Base-by-base conservation (phyloP, 2,113 vertebrate species). In the Bettongia penicillata region DNA sequence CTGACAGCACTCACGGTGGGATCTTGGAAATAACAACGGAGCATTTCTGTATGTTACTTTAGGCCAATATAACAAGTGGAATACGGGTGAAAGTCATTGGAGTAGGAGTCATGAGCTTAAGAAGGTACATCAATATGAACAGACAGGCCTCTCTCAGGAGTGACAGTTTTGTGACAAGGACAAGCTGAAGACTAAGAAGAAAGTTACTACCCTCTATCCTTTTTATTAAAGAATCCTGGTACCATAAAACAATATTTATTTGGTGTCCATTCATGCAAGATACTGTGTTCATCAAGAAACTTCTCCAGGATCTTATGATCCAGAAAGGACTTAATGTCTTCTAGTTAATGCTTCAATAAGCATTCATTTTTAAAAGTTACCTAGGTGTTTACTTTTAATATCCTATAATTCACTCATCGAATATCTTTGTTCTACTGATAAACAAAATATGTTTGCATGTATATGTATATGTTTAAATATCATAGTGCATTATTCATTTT, bases 201-300 rank as follows among this genome's bases (percentile, higher is more conserved):
- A 43, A 84, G n/a, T 22, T 84, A 16, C 3, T 6, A 93, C 14
- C 92, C 31, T 68, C 91, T 53, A 10, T 49, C 90, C 12, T 90
- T 93, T 53, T 94, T 94, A 5, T 93, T 96, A 52, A 93, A 49
- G 3, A 53, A 61, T 1, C 14, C 10, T 2, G 43, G 26, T 23
- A 91, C 93, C 43, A 93, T 90, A 50, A 96, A 94, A 91, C 1
- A 24, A 92, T 51, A 94, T 95, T 96, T 92, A 96, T 94, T 77
- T 47, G 48, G 91, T 93, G 37, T 48, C 92, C 93, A 94, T 68
- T 61, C 16, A 91, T 55, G 22, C 25, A 91, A 94, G 9, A 84
- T 84, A 43, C n/a, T 84, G 3, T 84, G 68, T 84, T 43, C 68
- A 84, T 84, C 68, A 43, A 84, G 19, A 84, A 43, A 16, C 68